Evolutionary conservation across 1,140 invertebrate species (phyloP).

Genomic region (Diorhabda carinulata): DNA sequence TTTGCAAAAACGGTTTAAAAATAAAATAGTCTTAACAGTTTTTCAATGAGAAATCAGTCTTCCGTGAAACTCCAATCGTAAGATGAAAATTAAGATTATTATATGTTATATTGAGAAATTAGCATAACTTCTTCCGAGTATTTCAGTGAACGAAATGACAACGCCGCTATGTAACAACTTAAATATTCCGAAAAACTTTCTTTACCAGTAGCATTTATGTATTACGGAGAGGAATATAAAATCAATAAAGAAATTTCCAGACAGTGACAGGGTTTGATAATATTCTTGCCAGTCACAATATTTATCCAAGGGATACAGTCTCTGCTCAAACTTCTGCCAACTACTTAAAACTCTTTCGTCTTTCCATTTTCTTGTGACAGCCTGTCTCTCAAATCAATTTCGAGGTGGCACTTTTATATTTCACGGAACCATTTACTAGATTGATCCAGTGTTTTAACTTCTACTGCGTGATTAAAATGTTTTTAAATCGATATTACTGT

Average conservation of each 20-base stretch:
- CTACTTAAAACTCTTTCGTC: conserved; percentile 48
- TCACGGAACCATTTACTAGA: conserved; percentile 35
- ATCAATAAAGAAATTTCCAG: conserved; percentile 18
- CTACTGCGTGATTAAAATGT: conserved; percentile 13
- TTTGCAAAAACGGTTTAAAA: no score
- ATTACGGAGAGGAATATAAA: conserved; percentile 9
- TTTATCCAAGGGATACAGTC: conserved; percentile 40
- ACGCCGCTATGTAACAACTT: no score
- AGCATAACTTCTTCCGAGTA: no score
- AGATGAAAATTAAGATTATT: no score
- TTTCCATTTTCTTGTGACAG: conserved; percentile 46
- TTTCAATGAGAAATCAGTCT: no score
- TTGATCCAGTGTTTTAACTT: conserved; percentile 33
- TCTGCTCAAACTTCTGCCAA: conserved; percentile 43
- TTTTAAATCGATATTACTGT: conserved; percentile 3
- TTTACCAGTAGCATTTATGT: not conserved
- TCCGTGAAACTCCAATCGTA: no score
- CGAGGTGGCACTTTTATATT: conserved; percentile 34
- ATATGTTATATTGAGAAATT: no score
- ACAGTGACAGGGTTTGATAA: conserved; percentile 36
- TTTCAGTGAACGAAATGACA: no score
- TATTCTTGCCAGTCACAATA: conserved; percentile 38
- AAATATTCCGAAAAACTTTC: no score
- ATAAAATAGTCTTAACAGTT: no score
- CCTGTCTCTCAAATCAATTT: conserved; percentile 45